A percentile compares a stretch with the other conserved stretches of the same genome.
phyloP scores from a whole-genome alignment of 2,797 vertebrate genomes.

The Nasua narica region DNA sequence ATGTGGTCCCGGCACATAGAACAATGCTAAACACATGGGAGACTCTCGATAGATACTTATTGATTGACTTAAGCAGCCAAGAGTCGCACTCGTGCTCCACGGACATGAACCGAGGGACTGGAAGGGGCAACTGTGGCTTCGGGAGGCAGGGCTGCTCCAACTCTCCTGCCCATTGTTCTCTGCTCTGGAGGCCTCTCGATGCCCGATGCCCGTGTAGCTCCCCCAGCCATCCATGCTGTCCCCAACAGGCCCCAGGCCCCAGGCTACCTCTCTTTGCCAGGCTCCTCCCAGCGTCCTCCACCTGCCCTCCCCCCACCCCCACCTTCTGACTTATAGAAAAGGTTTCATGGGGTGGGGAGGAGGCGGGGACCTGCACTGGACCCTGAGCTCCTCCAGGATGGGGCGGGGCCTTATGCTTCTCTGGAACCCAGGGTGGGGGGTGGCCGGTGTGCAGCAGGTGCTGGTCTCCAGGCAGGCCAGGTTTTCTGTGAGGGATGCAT shows the following conservation, averaged over 20 bases:
- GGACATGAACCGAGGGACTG: not conserved
- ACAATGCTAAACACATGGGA: accelerated
- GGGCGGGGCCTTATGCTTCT: not conserved
- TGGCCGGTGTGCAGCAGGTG: not conserved
- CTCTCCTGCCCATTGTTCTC: not conserved
- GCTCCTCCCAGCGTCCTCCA: not conserved
- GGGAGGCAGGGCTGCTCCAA: accelerated
- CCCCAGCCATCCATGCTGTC: not conserved
- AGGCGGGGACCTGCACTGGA: not conserved
- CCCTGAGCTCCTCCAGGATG: not conserved
- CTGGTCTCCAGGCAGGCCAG: not conserved
- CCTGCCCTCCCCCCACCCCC: no score
- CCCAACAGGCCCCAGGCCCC: not conserved
- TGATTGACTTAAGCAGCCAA: not conserved
- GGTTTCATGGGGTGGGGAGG: not conserved
- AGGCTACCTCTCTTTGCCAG: not conserved
- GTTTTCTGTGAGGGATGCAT: not conserved
- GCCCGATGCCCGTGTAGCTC: not conserved
- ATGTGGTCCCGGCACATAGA: not conserved
- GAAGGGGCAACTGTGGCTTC: not conserved
- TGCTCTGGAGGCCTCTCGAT: not conserved
- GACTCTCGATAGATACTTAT: not conserved
- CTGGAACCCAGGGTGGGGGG: no score
- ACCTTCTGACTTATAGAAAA: not conserved
- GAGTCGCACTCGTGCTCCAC: not conserved